These are phyloP conservation scores for Neotragus moschatus DNA, from an alignment of 2,113 vertebrate species.

Conservation along the genomic window DNA sequence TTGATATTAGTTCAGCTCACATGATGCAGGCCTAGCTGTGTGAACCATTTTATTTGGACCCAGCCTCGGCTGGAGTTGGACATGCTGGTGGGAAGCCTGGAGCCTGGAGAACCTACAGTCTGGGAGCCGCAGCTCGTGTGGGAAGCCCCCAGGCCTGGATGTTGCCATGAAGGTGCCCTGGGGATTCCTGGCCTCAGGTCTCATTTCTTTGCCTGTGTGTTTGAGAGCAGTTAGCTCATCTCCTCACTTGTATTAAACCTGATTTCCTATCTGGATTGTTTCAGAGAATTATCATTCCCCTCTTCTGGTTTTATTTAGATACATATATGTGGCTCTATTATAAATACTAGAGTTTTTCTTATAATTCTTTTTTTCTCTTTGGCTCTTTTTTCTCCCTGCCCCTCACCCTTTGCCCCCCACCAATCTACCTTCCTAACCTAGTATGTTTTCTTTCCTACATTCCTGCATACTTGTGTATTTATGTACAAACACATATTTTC, in stretches of 20 bases:
- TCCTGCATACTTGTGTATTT: not conserved
- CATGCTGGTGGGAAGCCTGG: slow-evolving; percentile 58
- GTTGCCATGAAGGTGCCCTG: not conserved
- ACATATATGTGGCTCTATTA: not conserved
- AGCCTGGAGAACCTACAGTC: not conserved
- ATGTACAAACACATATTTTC: not conserved
- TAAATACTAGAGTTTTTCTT: not conserved
- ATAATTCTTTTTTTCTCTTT: not conserved
- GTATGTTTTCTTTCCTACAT: not conserved
- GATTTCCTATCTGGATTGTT: not conserved
- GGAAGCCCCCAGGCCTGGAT: not conserved
- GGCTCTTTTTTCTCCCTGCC: not conserved
- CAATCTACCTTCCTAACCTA: not conserved
- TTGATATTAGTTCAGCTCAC: slow-evolving; percentile 82
- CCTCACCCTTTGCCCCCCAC: not conserved
- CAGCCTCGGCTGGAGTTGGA: slow-evolving; percentile 68
- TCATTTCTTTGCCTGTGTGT: not conserved
- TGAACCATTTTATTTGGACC: slow-evolving; percentile 81
- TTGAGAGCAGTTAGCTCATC: not conserved
- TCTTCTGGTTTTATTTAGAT: not conserved
- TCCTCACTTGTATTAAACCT: not conserved
- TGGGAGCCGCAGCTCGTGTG: not conserved
- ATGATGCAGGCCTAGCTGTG: slow-evolving; percentile 76
- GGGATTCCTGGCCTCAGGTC: not conserved
- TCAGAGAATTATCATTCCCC: not conserved